phyloP scores from a whole-genome alignment of 2,888 invertebrate species.

The Pollenia labialis region DNA sequence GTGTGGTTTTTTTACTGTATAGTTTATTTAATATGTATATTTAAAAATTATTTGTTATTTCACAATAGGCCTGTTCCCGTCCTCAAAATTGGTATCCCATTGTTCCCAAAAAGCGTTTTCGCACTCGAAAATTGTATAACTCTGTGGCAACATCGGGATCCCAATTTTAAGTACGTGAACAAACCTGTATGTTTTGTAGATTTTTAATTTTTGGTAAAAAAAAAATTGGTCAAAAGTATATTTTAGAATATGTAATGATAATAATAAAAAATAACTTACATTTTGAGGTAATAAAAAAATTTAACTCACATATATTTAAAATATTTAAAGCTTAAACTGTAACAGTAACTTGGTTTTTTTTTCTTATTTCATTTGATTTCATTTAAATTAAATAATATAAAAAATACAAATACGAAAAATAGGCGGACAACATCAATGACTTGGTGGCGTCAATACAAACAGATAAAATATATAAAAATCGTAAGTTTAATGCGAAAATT shows the following conservation, averaged over 20 bases:
- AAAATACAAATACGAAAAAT: slow-evolving; percentile 44
- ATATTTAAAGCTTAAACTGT: slow-evolving; percentile 72
- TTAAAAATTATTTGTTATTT: slow-evolving; percentile 55
- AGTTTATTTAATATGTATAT: slow-evolving; percentile 43
- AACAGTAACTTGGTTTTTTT: slow-evolving; percentile 68
- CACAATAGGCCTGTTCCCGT: no score
- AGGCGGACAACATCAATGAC: neutral
- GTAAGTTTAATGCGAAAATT: slow-evolving; percentile 1
- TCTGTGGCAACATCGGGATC: no score
- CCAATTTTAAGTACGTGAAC: slow-evolving; percentile 45
- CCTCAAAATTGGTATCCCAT: no score
- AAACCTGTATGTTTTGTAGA: slow-evolving; percentile 31
- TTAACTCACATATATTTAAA: slow-evolving; percentile 70
- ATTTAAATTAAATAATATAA: slow-evolving; percentile 32
- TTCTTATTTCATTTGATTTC: slow-evolving; percentile 22
- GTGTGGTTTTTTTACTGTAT: slow-evolving; percentile 52
- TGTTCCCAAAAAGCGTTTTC: no score
- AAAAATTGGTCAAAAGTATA: slow-evolving; percentile 41
- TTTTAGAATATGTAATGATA: slow-evolving; percentile 50
- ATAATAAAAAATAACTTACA: slow-evolving; percentile 75
- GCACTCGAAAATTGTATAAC: no score
- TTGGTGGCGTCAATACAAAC: neutral
- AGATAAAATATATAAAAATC: slow-evolving; percentile 3
- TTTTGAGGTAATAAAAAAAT: slow-evolving; percentile 77
- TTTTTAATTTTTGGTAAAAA: slow-evolving; percentile 46